Base-by-base conservation (phyloP, 1,140 invertebrate species). In the Lysiphlebus fabarum region DNA sequence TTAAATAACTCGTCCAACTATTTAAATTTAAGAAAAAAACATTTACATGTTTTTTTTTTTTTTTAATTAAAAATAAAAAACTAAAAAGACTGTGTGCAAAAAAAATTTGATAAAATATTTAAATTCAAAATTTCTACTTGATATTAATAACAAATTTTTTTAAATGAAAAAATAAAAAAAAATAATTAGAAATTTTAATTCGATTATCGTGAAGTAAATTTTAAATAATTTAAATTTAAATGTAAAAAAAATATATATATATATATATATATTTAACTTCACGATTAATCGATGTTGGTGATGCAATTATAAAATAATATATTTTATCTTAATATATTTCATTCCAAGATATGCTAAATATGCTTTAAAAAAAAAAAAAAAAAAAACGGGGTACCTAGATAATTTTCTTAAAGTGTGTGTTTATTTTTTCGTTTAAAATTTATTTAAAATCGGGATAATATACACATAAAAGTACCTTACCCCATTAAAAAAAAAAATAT, bases 271-370 rank as follows among this genome's bases (percentile, higher is more conserved):
- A 38, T n/a, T 34, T 26, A 34, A 26, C 55, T 60, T 60, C 44
- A 51, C 43, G 38, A 60, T 60, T 41, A 53, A 33, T 34, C n/a
- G 9, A 47, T 55, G 38, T 53, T 53, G 50, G 50, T 53, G 26
- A 54, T 41, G 42, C 37, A 53, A 54, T 53, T 17, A 55, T 45
- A 51, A 42, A 43, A 67, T 50, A 17, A 71, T 70, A 73, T 75
- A 76, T 74, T 77, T 76, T 77, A 77, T 68, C 67, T 72, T 77
- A 76, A 75, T 77, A 76, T 75, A 78, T 77, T 76, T 36, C 76
- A 76, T 78, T 78, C 74, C 74, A 77, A 70, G 69, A 62, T 40
- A n/a, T n/a, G 42, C 41, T n/a, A 33, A 54, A 69, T 65, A 76
- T 75, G 74, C 74, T 77, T 77, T 75, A 76, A 74, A 66, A 51